Conservation (phyloP, 2,888 invertebrate species). For the Abrostola tripartita region DNA sequence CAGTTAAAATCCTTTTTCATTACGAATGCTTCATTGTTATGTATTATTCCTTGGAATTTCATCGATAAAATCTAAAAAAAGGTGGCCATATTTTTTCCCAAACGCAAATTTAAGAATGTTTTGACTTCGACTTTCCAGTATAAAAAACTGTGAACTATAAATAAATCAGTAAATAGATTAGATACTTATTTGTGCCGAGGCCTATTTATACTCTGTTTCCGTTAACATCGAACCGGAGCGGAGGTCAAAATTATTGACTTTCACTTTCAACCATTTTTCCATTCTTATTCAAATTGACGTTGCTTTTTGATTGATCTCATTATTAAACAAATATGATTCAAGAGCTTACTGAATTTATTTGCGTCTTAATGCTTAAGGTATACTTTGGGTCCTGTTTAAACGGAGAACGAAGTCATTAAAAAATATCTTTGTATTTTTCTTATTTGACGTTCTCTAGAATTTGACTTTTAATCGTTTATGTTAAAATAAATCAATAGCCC, state of each 20-base stretch:
- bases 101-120: no score
- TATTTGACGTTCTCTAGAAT: background rate
- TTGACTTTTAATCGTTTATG: slow-evolving; percentile 7
- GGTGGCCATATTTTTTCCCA: no score
- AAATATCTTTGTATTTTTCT: slow-evolving; percentile 1
- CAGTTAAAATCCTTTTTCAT: no score
- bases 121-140: no score
- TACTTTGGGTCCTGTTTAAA: slow-evolving; percentile 7
- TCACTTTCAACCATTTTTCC: slow-evolving; percentile 37
- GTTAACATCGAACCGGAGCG: slow-evolving; percentile 25
- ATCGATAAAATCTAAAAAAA: no score
- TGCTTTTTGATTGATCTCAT: slow-evolving; percentile 49
- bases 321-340: slow-evolving; percentile 45
- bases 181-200: background rate
- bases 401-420: slow-evolving; percentile 8
- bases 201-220: slow-evolving; percentile 34
- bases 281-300: slow-evolving; percentile 46
- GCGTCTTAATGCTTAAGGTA: slow-evolving; percentile 19
- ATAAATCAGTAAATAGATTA: no score
- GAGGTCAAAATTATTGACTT: slow-evolving; percentile 51
- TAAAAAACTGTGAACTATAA: no score
- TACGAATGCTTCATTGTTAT: no score
- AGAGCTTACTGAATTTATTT: slow-evolving; percentile 39
- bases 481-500: slow-evolving; percentile 7
- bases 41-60: no score